Evolutionary conservation across 2,888 invertebrate species (phyloP).

Genomic region (Cremastinae sp.): DNA sequence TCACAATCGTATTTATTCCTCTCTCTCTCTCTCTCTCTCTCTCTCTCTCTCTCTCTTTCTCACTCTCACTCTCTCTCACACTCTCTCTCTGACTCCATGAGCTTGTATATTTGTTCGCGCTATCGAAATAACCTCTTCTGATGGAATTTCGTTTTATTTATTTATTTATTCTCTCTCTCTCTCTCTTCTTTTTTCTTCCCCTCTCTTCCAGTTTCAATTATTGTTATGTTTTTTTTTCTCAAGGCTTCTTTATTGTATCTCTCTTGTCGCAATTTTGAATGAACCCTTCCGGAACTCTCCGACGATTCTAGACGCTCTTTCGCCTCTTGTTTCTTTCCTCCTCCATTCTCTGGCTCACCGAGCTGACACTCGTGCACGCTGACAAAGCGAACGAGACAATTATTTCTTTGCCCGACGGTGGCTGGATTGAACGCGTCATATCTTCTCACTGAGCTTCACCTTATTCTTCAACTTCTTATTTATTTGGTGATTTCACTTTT

Average conservation of each 20-base stretch:
- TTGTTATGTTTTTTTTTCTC: neutral
- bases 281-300: neutral
- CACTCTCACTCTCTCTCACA: neutral
- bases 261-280: neutral
- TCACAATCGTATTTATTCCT: slow-evolving; percentile 27
- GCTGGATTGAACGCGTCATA: slow-evolving; percentile 22
- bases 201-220: neutral
- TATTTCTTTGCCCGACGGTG: slow-evolving; percentile 5
- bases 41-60: slow-evolving; percentile 36
- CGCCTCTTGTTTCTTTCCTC: slow-evolving; percentile 1
- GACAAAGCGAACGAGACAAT: slow-evolving; percentile 10
- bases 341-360: slow-evolving; percentile 1
- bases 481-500: neutral
- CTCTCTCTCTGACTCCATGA: neutral
- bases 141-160: too few relatives aligned
- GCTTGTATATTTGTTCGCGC: slow-evolving; percentile 1
- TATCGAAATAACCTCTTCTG: too few relatives aligned
- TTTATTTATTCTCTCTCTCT: neutral
- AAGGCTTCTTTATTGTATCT: neutral
- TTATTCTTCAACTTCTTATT: neutral
- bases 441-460: slow-evolving; percentile 2
- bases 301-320: slow-evolving; percentile 1
- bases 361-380: neutral
- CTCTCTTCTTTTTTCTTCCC: neutral
- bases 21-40: slow-evolving; percentile 37